Conservation (phyloP, 2,797 vertebrate genomes). For the Cuniculus paca region DNA sequence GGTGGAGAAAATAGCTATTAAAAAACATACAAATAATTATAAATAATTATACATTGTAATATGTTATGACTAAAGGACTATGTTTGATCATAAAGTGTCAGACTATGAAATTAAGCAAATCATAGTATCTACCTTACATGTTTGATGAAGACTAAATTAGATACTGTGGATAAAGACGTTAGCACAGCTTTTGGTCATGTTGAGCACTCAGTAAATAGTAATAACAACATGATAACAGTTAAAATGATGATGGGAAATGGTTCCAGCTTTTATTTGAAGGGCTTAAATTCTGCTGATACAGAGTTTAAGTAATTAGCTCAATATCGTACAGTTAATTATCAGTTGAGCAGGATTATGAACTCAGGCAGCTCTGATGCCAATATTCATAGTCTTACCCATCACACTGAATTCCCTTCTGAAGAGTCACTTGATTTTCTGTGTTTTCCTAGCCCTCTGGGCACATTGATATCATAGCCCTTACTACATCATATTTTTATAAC, state of each 20-base stretch:
- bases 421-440: not conserved
- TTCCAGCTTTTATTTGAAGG: not conserved
- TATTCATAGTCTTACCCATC: not conserved
- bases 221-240: conserved; percentile 43
- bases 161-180: conserved; percentile 37
- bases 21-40: conserved; percentile 45
- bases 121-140: not conserved
- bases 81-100: conserved; percentile 58
- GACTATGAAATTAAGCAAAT: conserved; percentile 33
- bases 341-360: not conserved
- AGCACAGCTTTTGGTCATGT: not conserved
- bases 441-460: conserved; percentile 4
- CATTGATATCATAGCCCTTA: conserved; percentile 11
- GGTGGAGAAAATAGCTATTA: conserved; percentile 10
- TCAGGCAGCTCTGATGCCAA: not conserved
- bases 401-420: not conserved
- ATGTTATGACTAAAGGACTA: conserved; percentile 32
- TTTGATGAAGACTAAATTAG: conserved; percentile 57
- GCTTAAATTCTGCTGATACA: not conserved
- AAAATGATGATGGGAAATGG: not conserved
- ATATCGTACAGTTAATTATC: conserved; percentile 32
- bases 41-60: conserved; percentile 10
- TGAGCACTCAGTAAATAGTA: conserved; percentile 6
- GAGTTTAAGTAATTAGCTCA: not conserved
- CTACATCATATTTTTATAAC: conserved; percentile 13